Evolutionary conservation across 2,113 vertebrate species (phyloP), one percentile per base, ranked within the genome.

Genomic region (Leucosticte australis): DNA sequence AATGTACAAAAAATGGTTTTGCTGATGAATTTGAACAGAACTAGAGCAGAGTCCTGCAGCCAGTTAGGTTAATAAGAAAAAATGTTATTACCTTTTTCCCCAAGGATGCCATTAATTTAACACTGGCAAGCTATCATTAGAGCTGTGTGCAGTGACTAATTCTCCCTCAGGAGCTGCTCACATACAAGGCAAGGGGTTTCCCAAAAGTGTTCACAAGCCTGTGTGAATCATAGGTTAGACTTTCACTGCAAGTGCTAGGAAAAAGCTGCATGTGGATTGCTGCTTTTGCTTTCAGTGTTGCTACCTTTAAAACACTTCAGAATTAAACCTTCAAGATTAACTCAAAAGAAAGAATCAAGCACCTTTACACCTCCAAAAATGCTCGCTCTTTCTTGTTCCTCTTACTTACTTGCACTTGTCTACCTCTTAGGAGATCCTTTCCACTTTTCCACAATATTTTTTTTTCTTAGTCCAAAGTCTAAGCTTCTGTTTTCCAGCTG

Each of bases 11-110:
- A 97, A 95, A 97, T 95, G 88, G 33, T n/a, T 96, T 95, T 91
- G 62, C 86, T 91, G 89, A 96, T 96, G 92, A 94, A 95, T 97
- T 95, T 91, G 81, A 95, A 82, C 94, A 96, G 94, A 94, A 86
- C 94, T 84, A 27, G 76, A 91, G 64, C 59, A 71, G 89, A 95
- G 83, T 96, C 94, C 95, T 93, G 91, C 92, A 97, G 95, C 96
- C 87, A 89, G 91, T 93, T 95, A 92, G 91, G 88, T 93, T 96
- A 97, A 97, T 95, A 95, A 84, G 92, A 95, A 96, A 96, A 97
- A 96, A 97, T 96, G 94, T 96, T 97, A 96, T 96, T 97, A 94
- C 95, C 50, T 96, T 92, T 91, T 68, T 88, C 93, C 95, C 96
- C 73, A 85, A 94, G 95, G 96, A 96, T 94, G 64, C 63, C 84